A percentile compares a stretch with the other conserved stretches of the same genome.
Conservation (phyloP, 2,888 invertebrate species). For the Cylloceria caligata region DNA sequence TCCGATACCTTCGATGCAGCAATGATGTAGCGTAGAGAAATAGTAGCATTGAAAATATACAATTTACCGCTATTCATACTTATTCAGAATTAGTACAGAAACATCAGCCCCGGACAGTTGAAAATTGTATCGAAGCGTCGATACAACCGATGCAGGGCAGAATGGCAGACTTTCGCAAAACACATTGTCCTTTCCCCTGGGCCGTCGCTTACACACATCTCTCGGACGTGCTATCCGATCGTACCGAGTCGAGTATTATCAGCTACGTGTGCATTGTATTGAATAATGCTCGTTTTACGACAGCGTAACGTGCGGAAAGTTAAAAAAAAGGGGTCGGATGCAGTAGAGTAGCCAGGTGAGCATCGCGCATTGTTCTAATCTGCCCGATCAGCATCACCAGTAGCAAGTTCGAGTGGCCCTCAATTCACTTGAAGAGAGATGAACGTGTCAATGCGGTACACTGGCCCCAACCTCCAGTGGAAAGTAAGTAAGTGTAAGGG, state of each 20-base stretch:
- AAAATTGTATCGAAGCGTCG: conserved; percentile 41
- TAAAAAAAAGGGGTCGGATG: conserved; percentile 6
- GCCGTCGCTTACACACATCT: conserved; percentile 37
- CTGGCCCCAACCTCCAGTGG: conserved; percentile 22
- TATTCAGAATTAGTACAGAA: conserved; percentile 45
- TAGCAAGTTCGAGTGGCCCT: conserved; percentile 75
- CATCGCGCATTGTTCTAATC: conserved; percentile 80
- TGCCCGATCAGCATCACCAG: conserved; percentile 78
- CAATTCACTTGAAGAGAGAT: conserved; percentile 48
- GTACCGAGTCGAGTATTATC: conserved; percentile 58
- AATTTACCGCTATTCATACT: conserved; percentile 26
- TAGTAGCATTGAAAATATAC: conserved; percentile 37
- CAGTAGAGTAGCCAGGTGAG: conserved; percentile 80
- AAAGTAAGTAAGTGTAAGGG: too few species aligned
- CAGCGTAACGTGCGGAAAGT: not conserved
- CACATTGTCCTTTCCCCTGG: conserved; percentile 61
- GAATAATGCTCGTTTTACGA: conserved; percentile 27
- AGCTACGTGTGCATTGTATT: not conserved
- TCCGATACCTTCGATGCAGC: conserved; percentile 17
- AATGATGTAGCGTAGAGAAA: conserved; percentile 40
- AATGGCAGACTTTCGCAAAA: conserved; percentile 45
- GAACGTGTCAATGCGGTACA: conserved; percentile 56
- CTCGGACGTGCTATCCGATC: conserved; percentile 51
- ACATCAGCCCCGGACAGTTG: conserved; percentile 37
- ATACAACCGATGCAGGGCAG: conserved; percentile 22